Evolutionary conservation across 2,797 vertebrate genomes (phyloP).

Genomic region (Periophthalmus magnuspinnatus): DNA sequence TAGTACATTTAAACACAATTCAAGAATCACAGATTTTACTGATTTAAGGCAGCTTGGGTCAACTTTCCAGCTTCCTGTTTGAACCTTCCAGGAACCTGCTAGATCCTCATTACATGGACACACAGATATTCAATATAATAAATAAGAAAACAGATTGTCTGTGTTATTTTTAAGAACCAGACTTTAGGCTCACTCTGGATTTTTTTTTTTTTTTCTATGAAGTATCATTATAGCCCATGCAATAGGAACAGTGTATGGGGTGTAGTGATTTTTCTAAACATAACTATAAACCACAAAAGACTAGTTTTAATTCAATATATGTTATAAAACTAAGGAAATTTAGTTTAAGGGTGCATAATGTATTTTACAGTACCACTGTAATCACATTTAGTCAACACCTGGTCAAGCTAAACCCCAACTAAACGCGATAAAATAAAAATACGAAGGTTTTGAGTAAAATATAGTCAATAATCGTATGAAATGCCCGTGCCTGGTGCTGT

Average conservation of each 20-base stretch:
- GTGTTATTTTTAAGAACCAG: not conserved
- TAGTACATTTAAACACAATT: too few relatives aligned
- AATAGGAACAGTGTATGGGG: slow-evolving; percentile 23
- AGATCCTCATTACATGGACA: too few relatives aligned
- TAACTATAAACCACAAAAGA: slow-evolving; percentile 5
- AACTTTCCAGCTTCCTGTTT: not conserved
- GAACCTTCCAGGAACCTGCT: too few relatives aligned
- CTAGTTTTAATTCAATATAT: not conserved
- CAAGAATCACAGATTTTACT: too few relatives aligned
- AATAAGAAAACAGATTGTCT: too few relatives aligned
- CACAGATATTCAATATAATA: too few relatives aligned
- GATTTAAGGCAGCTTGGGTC: not conserved
- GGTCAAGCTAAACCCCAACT: not conserved
- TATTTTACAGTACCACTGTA: not conserved
- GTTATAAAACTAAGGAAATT: not conserved
- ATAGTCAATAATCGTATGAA: not conserved
- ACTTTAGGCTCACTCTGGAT: not conserved
- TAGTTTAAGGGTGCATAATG: not conserved
- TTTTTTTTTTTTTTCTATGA: not conserved
- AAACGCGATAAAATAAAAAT: not conserved
- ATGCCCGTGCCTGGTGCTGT: not conserved
- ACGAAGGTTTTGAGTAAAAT: not conserved
- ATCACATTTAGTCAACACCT: not conserved
- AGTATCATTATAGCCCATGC: slow-evolving; percentile 35
- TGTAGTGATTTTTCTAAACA: slow-evolving; percentile 35